These are phyloP conservation scores for Choloepus didactylus DNA, from an alignment of 2,797 vertebrate genomes.

Conservation along the genomic window DNA sequence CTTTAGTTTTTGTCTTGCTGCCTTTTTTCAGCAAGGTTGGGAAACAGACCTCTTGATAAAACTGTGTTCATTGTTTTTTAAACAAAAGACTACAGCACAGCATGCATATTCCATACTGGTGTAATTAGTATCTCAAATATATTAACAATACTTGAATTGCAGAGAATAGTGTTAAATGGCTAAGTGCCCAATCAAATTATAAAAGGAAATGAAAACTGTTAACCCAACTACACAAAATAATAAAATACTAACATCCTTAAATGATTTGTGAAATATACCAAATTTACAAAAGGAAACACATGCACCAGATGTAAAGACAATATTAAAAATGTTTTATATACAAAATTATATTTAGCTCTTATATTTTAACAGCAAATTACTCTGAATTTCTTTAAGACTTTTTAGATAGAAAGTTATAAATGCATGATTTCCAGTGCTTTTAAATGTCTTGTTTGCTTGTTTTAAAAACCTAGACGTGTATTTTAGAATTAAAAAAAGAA, in stretches of 20 bases:
- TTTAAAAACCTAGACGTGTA: conserved; percentile 61
- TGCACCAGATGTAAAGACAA: not conserved
- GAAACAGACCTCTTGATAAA: conserved; percentile 82
- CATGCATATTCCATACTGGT: conserved; percentile 64
- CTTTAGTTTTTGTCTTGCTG: conserved; percentile 75
- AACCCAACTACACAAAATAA: conserved; percentile 49
- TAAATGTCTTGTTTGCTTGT: conserved; percentile 27
- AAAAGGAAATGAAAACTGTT: conserved; percentile 74
- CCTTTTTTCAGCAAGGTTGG: conserved; percentile 76
- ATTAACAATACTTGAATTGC: conserved; percentile 82
- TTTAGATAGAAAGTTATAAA: conserved; percentile 6
- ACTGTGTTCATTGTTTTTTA: conserved; percentile 77
- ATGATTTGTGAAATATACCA: conserved; percentile 51
- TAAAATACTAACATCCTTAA: conserved; percentile 52
- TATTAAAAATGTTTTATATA: conserved; percentile 29
- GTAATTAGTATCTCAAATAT: conserved; percentile 84
- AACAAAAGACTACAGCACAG: conserved; percentile 77
- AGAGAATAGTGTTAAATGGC: conserved; percentile 63
- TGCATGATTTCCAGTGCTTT: conserved; percentile 49
- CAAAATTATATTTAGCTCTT: conserved; percentile 30
- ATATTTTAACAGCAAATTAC: conserved; percentile 39
- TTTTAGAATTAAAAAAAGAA: not conserved
- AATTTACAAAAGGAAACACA: conserved; percentile 35
- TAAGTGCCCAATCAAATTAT: conserved; percentile 76
- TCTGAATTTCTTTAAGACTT: not conserved